Percentiles rank a stretch among this genome's conserved stretches.
Conservation (phyloP, 2,888 invertebrate genomes). For the Abrostola triplasia region DNA sequence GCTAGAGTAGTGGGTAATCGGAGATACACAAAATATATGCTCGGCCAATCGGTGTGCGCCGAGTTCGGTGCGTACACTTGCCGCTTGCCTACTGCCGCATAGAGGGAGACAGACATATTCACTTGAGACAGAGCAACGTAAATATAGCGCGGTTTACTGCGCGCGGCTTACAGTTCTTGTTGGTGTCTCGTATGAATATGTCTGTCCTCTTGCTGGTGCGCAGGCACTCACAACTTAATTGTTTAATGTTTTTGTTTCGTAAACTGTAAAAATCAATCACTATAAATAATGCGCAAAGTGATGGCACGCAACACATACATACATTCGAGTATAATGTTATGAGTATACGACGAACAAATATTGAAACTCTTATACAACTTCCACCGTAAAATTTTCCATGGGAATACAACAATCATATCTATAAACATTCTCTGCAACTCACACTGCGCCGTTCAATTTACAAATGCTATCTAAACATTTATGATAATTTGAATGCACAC, state of each 20-base stretch:
- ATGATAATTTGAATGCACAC: slow-evolving; percentile 27
- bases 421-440: background rate
- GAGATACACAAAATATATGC: no score
- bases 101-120: no score
- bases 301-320: slow-evolving; percentile 11
- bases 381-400: slow-evolving; percentile 3
- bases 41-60: no score
- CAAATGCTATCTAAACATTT: slow-evolving; percentile 18
- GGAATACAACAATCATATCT: slow-evolving; percentile 14
- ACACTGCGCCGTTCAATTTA: slow-evolving; percentile 19
- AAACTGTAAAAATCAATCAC: slow-evolving; percentile 36
- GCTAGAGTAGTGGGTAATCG: no score
- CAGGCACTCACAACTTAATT: no score
- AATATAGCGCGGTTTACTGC: no score
- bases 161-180: no score
- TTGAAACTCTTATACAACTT: slow-evolving; percentile 16
- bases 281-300: slow-evolving; percentile 12
- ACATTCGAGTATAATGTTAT: slow-evolving; percentile 14
- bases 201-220: no score
- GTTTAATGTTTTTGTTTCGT: slow-evolving; percentile 60
- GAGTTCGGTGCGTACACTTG: no score
- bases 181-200: no score
- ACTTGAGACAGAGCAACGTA: no score
- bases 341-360: slow-evolving; percentile 13
- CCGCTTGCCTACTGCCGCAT: no score